phyloP scores from a whole-genome alignment of 92 coral and sea anemone genomes.

The Zoanthus sansibaricus region DNA sequence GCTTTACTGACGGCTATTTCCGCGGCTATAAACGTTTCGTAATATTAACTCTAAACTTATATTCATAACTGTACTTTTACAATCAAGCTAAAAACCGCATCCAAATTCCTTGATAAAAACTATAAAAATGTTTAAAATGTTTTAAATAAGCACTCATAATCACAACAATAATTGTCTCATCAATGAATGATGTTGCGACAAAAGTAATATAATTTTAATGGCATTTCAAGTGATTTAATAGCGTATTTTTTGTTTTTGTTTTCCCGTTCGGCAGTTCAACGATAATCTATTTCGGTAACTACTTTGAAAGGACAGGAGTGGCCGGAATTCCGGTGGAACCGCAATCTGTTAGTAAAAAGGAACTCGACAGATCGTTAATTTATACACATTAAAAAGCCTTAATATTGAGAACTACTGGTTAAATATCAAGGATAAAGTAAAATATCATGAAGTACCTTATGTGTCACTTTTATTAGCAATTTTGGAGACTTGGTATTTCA shows the following conservation, averaged over 20 bases:
- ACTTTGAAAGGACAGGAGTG: neutral
- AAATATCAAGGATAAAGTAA: neutral
- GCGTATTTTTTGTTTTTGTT: neutral
- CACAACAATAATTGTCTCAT: neutral
- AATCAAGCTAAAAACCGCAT: neutral
- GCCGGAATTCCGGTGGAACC: slow-evolving; percentile 42
- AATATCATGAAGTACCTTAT: neutral
- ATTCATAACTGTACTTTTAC: neutral
- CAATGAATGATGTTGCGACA: neutral
- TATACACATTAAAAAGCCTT: neutral
- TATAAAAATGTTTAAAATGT: neutral
- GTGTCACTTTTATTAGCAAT: neutral
- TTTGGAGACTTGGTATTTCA: neutral
- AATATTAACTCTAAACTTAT: neutral
- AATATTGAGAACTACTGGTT: neutral
- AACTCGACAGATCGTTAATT: slow-evolving; percentile 23
- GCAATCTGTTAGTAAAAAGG: slow-evolving; percentile 35
- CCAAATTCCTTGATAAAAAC: neutral
- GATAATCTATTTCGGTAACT: slow-evolving; percentile 19
- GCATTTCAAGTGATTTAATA: slow-evolving; percentile 9
- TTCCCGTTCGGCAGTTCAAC: slow-evolving; percentile 5
- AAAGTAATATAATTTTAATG: slow-evolving; percentile 6
- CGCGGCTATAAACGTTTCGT: slow-evolving; percentile 25
- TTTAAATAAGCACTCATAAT: neutral
- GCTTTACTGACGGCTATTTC: slow-evolving; percentile 10